phyloP scores from a whole-genome alignment of 2,797 vertebrate genomes.

The Astyanax mexicanus region DNA sequence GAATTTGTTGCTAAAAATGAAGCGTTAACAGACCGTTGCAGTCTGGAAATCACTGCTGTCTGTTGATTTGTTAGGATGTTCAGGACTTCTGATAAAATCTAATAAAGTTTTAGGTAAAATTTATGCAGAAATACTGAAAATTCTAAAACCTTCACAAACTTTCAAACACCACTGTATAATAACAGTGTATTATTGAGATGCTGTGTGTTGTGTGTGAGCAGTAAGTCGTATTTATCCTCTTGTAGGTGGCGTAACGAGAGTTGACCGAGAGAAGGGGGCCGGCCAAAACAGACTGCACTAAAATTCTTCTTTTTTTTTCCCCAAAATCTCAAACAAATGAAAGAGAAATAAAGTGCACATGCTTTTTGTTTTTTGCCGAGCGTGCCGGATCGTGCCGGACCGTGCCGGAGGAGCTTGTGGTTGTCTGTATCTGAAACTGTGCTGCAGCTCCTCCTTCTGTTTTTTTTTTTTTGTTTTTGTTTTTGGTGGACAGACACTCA shows the following conservation, averaged over 20 bases:
- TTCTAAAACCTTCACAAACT: too few relatives aligned
- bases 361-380: slow-evolving; percentile 61
- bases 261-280: slow-evolving; percentile 75
- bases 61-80: too few relatives aligned
- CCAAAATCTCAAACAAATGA: slow-evolving; percentile 58
- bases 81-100: too few relatives aligned
- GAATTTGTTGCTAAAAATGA: too few relatives aligned
- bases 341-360: slow-evolving; percentile 67
- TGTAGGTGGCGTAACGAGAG: slow-evolving; percentile 81
- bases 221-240: slow-evolving; percentile 85
- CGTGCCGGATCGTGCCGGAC: too few relatives aligned
- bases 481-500: slow-evolving; percentile 51
- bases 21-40: too few relatives aligned
- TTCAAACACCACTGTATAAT: too few relatives aligned
- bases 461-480: slow-evolving; percentile 25
- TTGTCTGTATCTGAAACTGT: slow-evolving; percentile 48
- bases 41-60: too few relatives aligned
- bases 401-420: slow-evolving; percentile 64
- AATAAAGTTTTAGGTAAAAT: too few relatives aligned
- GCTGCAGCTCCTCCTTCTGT: slow-evolving; percentile 33
- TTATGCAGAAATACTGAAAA: too few relatives aligned
- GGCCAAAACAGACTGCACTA: slow-evolving; percentile 83
- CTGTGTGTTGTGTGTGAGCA: slow-evolving; percentile 75
- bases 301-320: slow-evolving; percentile 62
- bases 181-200: slow-evolving; percentile 57